These are phyloP conservation scores for Aricia agestis DNA, from an alignment of 1,140 invertebrate genomes.

Conservation along the genomic window DNA sequence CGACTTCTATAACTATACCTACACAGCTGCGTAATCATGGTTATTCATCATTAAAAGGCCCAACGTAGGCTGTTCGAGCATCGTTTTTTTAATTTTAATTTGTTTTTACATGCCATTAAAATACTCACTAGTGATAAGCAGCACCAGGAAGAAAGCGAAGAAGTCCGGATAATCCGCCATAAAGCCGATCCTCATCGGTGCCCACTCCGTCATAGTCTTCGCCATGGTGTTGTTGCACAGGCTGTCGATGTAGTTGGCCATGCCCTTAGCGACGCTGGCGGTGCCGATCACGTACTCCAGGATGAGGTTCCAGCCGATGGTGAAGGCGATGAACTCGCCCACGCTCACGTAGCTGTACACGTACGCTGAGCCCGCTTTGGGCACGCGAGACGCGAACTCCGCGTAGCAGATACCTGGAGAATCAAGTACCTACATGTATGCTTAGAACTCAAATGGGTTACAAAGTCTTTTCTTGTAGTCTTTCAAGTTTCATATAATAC, in stretches of 20 bases:
- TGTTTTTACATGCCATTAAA: no score
- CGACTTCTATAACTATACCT: no score
- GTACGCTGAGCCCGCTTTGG: slow-evolving; percentile 91
- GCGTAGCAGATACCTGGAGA: slow-evolving; percentile 86
- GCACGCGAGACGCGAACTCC: slow-evolving; percentile 91
- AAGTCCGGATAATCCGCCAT: slow-evolving; percentile 90
- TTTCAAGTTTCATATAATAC: no score
- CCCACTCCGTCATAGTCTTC: slow-evolving; percentile 78
- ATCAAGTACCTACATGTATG: no score
- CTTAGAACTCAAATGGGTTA: no score
- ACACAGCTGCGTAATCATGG: no score
- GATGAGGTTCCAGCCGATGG: slow-evolving; percentile 93
- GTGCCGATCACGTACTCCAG: slow-evolving; percentile 90
- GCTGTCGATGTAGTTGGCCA: slow-evolving; percentile 92
- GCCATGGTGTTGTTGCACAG: slow-evolving; percentile 86
- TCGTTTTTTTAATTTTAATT: no score
- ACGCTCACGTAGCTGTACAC: slow-evolving; percentile 93
- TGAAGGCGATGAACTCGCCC: slow-evolving; percentile 88
- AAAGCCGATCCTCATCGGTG: slow-evolving; percentile 84
- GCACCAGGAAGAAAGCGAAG: slow-evolving; percentile 83
- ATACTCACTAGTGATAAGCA: slow-evolving; percentile 78
- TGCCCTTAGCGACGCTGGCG: slow-evolving; percentile 93
- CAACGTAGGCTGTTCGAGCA: no score
- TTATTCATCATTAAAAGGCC: no score
- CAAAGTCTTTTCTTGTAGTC: no score